Conservation (phyloP, 2,797 vertebrate genomes). For the Manis javanica region DNA sequence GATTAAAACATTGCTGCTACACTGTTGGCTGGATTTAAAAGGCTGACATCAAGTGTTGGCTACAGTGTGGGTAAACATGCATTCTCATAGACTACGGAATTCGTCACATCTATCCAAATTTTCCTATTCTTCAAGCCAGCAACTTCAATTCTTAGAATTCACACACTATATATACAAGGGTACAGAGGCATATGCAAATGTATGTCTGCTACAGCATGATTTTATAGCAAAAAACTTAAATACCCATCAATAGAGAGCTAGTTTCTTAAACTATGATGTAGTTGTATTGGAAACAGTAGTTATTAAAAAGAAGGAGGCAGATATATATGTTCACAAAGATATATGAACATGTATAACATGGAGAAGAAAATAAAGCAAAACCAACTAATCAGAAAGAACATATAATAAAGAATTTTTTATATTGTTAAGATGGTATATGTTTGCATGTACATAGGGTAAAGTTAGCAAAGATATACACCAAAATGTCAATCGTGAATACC, state of each 20-base stretch:
- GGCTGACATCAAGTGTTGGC: background rate
- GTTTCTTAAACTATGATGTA: background rate
- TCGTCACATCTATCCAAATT: background rate
- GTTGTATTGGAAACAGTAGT: background rate
- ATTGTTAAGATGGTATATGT: background rate
- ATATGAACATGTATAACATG: no score
- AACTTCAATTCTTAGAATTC: background rate
- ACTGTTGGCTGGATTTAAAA: background rate
- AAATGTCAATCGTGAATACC: background rate
- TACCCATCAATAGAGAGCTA: background rate
- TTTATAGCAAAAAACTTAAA: background rate
- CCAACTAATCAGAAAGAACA: background rate
- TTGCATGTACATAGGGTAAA: background rate
- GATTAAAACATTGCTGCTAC: background rate
- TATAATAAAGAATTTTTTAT: background rate
- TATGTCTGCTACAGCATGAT: background rate
- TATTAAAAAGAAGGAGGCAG: background rate
- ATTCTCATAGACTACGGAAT: background rate
- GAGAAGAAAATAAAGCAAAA: background rate
- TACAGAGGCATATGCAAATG: background rate
- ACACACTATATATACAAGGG: background rate
- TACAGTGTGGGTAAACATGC: background rate
- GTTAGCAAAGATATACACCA: background rate
- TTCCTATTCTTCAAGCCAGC: background rate
- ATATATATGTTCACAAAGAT: background rate